Base-by-base conservation (phyloP, 2,113 vertebrate species). In the Phylloscopus trochilus region DNA sequence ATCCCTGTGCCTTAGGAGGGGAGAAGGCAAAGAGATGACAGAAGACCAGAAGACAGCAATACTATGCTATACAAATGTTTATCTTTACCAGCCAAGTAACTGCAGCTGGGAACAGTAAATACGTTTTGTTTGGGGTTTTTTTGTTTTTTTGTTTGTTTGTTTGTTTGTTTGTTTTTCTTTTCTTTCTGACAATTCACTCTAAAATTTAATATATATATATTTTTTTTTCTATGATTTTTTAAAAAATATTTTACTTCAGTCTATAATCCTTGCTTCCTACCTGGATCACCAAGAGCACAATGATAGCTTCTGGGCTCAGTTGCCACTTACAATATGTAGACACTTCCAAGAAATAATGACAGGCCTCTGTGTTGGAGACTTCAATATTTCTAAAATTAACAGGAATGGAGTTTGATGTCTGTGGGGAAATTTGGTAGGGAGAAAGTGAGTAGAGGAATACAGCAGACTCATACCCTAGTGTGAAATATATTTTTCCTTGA, bases 331-430 rank as follows among this genome's bases (percentile, higher is more conserved):
- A 51, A 6, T 14, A 49, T 3, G 0, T 22, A 28, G 13, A 67
- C 6, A 0, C 2, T 55, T 77, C 47, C 49, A 17, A 79, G 62
- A 90, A 83, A 76, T 47, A 56, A 74, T 51, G 24, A 22, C 10
- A 52, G 39, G 12, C 19, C 2, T 86, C 12, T 89, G 19, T 69
- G 27, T 6, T 39, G 24, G 33, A 69, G 19, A 18, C 6, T 41
- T 64, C 27, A 64, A 24, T 41, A 64, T 49, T 93, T 89, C n/a
- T 87, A 53, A 82, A 91, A 87, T 49, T 60, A 81, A 60, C 27
- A 64, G 44, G 33, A 46, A 7, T 46, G 18, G 26, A 55, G 47
- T 66, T 89, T 64, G 13, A 33, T 44, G 66, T 77, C 27, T 80
- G 6, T 73, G 44, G 17, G 13, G 31, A 83, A 89, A 77, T 53